Base-by-base conservation (phyloP, 1,140 invertebrate genomes). In the Coenobita brevimanus region DNA sequence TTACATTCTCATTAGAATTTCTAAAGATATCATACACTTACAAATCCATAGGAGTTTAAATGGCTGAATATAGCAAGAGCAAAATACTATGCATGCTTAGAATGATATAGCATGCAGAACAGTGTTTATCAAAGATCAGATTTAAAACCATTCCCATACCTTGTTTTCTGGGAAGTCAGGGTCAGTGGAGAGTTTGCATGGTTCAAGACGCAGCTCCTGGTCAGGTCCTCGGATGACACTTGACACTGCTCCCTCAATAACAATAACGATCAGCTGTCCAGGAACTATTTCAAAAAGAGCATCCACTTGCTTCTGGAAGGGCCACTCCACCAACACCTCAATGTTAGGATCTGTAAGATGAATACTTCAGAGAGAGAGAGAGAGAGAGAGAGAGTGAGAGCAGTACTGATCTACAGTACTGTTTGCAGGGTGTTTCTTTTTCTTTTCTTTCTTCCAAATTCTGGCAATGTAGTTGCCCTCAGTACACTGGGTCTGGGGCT, bases 81-180 rank as follows among this genome's bases (percentile, higher is more conserved):
- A n/a, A n/a, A n/a, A n/a, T n/a, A n/a, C n/a, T n/a, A n/a, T n/a
- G n/a, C n/a, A n/a, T n/a, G n/a, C n/a, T n/a, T n/a, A n/a, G n/a
- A n/a, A n/a, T n/a, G n/a, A n/a, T n/a, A n/a, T n/a, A n/a, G n/a
- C n/a, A n/a, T n/a, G n/a, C n/a, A n/a, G n/a, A n/a, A n/a, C n/a
- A n/a, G n/a, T n/a, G n/a, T n/a, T n/a, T n/a, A n/a, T n/a, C n/a
- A n/a, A n/a, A n/a, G n/a, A n/a, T n/a, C n/a, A n/a, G n/a, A n/a
- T n/a, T n/a, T n/a, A n/a, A n/a, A n/a, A n/a, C n/a, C n/a, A n/a
- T n/a, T n/a, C n/a, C 21, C 30, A 62, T 41, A 81, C 79, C 79
- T 81, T 81, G n/a, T 64, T 33, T 1, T 81, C 79, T 0, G 79
- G 79, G 79, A 38, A 64, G 57, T 81, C 79, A 15, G 79, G 79